phyloP scores from a whole-genome alignment of 2,797 vertebrate species.

The Platalea minor region DNA sequence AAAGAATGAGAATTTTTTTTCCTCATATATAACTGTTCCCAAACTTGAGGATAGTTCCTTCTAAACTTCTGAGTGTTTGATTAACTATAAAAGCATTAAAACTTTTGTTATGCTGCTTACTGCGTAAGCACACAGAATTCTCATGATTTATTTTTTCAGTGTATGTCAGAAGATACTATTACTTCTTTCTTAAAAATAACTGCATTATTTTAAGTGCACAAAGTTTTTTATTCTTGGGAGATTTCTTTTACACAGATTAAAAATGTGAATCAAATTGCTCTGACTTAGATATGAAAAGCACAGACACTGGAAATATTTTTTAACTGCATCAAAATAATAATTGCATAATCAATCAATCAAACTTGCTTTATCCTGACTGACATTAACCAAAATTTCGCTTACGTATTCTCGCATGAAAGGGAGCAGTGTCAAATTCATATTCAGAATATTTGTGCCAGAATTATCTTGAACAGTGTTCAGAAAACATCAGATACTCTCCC shows the following conservation, averaged over 20 bases:
- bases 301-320: background rate
- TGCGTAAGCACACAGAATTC: background rate
- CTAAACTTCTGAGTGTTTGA: background rate
- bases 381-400: background rate
- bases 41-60: background rate
- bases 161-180: background rate
- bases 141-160: background rate
- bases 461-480: background rate
- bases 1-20: background rate
- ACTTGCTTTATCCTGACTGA: background rate
- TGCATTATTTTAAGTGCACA: background rate
- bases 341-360: background rate
- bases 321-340: background rate
- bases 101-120: background rate
- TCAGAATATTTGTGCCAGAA: background rate
- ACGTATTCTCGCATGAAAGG: background rate
- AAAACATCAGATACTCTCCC: background rate
- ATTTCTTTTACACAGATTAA: conserved; percentile 81
- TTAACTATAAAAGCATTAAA: background rate
- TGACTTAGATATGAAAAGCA: background rate
- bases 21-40: background rate
- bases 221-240: background rate
- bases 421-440: background rate
- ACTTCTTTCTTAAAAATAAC: background rate
- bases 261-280: background rate